Evolutionary conservation across 2,888 invertebrate species (phyloP).

Genomic region (Cantharis flavilabris): DNA sequence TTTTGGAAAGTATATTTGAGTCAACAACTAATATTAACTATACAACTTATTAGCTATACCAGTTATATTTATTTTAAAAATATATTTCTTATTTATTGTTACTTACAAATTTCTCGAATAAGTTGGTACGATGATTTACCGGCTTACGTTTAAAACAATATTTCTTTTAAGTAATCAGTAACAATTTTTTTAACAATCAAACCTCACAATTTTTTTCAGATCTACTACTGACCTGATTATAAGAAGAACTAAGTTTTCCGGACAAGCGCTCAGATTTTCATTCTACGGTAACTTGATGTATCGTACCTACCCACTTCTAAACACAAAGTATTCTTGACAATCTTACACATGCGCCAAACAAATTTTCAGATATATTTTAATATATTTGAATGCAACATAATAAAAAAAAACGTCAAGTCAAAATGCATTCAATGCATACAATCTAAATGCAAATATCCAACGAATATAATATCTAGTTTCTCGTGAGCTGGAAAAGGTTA

Average conservation of each 20-base stretch:
- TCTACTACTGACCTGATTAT: background rate
- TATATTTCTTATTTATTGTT: background rate
- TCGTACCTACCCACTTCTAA: background rate
- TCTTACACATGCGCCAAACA: background rate
- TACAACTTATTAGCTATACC: no score
- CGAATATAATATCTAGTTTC: no score
- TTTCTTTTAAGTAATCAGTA: background rate
- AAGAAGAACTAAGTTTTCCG: constrained; percentile 1
- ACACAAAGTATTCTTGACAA: background rate
- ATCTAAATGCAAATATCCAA: no score
- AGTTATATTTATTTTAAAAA: background rate
- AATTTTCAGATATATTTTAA: background rate
- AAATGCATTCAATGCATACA: background rate
- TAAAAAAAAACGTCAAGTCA: background rate
- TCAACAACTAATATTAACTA: background rate
- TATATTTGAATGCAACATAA: background rate
- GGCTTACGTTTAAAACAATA: no score
- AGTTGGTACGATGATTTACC: background rate
- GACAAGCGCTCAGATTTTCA: background rate
- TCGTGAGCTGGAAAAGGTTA: no score
- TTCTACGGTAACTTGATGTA: background rate
- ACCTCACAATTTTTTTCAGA: background rate
- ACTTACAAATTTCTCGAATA: background rate
- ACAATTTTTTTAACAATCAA: background rate
- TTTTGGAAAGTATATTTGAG: background rate